These are phyloP conservation scores for Trilocha varians DNA, from an alignment of 2,888 invertebrate genomes.

Conservation along the genomic window DNA sequence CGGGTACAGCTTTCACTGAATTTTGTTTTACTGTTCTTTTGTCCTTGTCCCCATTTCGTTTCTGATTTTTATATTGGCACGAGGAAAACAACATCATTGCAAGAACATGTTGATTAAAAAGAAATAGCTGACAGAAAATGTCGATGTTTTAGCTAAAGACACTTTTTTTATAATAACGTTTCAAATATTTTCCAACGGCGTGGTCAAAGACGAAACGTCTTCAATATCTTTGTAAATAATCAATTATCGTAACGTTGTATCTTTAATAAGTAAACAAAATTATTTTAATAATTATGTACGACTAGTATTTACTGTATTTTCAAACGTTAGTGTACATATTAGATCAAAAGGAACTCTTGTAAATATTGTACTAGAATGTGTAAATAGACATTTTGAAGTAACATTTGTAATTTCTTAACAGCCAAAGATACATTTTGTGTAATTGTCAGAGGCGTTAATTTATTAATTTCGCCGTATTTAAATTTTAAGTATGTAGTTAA, in stretches of 20 bases:
- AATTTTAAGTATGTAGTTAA: constrained; percentile 45
- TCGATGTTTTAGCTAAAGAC: no score
- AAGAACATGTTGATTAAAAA: background rate
- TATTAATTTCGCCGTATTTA: constrained; percentile 30
- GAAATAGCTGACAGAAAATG: background rate
- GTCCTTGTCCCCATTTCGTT: background rate
- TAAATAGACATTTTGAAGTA: constrained; percentile 29
- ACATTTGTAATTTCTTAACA: constrained; percentile 37
- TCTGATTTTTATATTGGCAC: background rate
- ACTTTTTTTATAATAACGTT: no score
- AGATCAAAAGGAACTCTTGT: constrained; percentile 22
- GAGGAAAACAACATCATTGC: background rate
- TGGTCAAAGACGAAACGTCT: background rate
- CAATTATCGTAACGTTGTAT: constrained; percentile 7
- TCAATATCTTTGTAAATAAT: background rate
- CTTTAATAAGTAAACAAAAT: constrained; percentile 14
- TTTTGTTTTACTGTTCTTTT: constrained; percentile 3
- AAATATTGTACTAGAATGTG: constrained; percentile 27
- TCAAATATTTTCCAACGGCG: no score
- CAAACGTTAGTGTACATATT: constrained; percentile 17
- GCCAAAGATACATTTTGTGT: constrained; percentile 39
- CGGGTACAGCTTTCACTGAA: constrained; percentile 18
- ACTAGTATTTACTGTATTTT: background rate
- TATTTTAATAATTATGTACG: constrained; percentile 12
- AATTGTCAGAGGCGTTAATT: constrained; percentile 25